Evolutionary conservation across 1,140 invertebrate species (phyloP).

Genomic region (Drosophila hydei): DNA sequence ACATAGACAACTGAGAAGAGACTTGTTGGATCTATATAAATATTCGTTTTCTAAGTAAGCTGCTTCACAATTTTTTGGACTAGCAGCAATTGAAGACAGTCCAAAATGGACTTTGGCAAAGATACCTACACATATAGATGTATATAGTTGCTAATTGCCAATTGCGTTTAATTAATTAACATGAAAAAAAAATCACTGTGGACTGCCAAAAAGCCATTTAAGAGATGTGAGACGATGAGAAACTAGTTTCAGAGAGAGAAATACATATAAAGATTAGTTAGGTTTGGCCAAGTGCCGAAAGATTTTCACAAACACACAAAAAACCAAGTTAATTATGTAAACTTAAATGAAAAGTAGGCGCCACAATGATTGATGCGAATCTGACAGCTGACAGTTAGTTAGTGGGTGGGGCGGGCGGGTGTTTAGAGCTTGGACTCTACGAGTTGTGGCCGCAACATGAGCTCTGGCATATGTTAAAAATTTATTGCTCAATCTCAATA

Average conservation of each 20-base stretch:
- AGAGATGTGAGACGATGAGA: slow-evolving; percentile 5
- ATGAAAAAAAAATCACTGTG: slow-evolving; percentile 34
- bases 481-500: slow-evolving; percentile 53
- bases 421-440: slow-evolving; percentile 11
- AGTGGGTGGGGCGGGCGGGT: not conserved
- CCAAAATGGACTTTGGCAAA: not conserved
- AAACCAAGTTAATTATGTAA: slow-evolving; percentile 51
- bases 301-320: slow-evolving; percentile 46
- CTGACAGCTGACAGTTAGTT: slow-evolving; percentile 10
- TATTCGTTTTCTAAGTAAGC: too few species aligned
- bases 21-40: too few species aligned
- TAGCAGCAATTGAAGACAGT: not conserved
- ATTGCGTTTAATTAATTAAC: slow-evolving; percentile 76
- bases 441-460: slow-evolving; percentile 45
- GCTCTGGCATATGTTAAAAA: slow-evolving; percentile 34
- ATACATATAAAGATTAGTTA: slow-evolving; percentile 5
- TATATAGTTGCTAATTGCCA: slow-evolving; percentile 60
- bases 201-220: slow-evolving; percentile 49
- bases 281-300: slow-evolving; percentile 36
- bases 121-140: slow-evolving; percentile 15
- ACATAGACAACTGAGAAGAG: too few species aligned
- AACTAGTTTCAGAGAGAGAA: slow-evolving; percentile 45
- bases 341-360: slow-evolving; percentile 4
- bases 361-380: slow-evolving; percentile 56
- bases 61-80: too few species aligned